These are phyloP conservation scores for Chymomyza costata DNA, from an alignment of 1,140 invertebrate genomes.

Conservation along the genomic window DNA sequence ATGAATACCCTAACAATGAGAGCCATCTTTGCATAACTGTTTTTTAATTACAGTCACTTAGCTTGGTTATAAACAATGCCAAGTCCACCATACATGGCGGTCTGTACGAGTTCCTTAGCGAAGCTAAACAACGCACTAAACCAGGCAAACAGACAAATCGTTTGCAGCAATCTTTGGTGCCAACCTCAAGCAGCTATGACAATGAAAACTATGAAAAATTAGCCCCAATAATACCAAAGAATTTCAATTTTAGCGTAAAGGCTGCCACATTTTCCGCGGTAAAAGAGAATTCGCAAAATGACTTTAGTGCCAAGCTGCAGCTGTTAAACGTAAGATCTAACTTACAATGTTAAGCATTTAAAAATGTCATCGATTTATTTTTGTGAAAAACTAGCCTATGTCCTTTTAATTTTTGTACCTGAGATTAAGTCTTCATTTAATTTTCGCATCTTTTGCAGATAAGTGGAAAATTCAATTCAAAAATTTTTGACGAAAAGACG, in stretches of 20 bases:
- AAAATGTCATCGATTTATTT: too few relatives aligned
- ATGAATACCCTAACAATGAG: not conserved
- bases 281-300: constrained; percentile 79
- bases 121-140: constrained; percentile 74
- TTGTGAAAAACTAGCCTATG: too few relatives aligned
- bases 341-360: too few relatives aligned
- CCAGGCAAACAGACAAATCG: constrained; percentile 35
- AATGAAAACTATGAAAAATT: constrained; percentile 77
- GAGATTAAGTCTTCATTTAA: too few relatives aligned
- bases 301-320: constrained; percentile 78
- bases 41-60: constrained; percentile 80
- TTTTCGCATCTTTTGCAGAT: constrained; percentile 41
- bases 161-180: constrained; percentile 5
- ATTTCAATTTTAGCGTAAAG: constrained; percentile 83
- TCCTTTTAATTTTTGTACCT: too few relatives aligned
- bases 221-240: constrained; percentile 86
- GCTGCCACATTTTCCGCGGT: constrained; percentile 82
- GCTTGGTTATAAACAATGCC: constrained; percentile 82
- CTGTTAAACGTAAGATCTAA: constrained; percentile 51
- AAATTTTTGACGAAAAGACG: constrained; percentile 60
- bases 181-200: constrained; percentile 38
- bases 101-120: constrained; percentile 79
- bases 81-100: constrained; percentile 81
- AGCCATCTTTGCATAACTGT: not conserved
- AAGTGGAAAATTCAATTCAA: constrained; percentile 69